Conservation (phyloP, 2,113 vertebrate species). For the Erinaceus europaeus region DNA sequence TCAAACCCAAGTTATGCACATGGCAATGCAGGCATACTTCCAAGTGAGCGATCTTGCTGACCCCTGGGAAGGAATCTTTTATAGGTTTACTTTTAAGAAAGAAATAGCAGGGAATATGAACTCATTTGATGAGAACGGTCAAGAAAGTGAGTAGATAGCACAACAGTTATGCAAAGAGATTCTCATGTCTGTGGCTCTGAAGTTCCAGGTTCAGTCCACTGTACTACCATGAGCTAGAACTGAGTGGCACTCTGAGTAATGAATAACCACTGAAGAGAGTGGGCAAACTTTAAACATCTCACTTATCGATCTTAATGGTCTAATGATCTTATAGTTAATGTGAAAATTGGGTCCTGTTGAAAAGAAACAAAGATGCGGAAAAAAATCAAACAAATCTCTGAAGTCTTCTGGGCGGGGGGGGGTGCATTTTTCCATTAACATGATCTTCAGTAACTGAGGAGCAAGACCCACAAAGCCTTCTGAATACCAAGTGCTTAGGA, state of each 20-base stretch:
- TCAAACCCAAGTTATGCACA: no score
- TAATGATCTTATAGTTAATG: neutral
- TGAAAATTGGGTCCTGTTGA: neutral
- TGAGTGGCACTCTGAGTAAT: no score
- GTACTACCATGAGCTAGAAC: no score
- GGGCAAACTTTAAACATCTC: neutral
- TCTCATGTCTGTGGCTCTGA: no score
- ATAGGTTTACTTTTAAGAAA: neutral
- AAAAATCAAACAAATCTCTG: neutral
- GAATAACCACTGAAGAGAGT: no score
- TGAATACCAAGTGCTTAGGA: neutral
- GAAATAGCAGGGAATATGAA: fast-evolving
- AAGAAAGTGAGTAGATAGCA: no score
- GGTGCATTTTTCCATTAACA: neutral
- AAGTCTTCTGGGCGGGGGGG: neutral
- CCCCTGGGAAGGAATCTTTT: neutral
- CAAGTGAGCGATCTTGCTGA: no score
- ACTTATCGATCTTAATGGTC: neutral
- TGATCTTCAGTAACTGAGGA: neutral
- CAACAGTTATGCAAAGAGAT: no score
- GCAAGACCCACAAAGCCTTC: neutral
- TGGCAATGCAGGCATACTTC: no score
- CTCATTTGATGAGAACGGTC: fast-evolving
- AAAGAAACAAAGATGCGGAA: neutral
- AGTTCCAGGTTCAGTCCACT: no score